Base-by-base conservation (phyloP, 2,113 vertebrate genomes). In the Macrotis lagotis region DNA sequence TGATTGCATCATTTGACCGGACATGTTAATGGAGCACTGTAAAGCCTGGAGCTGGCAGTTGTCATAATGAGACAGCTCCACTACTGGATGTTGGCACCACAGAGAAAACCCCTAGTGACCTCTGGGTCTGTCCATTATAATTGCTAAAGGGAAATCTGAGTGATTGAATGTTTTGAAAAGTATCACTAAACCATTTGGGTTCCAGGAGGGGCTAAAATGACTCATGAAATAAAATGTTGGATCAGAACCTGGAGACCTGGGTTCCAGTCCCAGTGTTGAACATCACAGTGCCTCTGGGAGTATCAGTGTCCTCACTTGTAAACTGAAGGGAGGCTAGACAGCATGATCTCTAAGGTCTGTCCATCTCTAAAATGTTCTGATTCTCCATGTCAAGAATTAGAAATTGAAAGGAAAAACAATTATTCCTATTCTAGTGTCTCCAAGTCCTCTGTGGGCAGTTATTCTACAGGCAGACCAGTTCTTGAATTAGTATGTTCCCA, bases 401-500 rank as follows among this genome's bases (percentile, higher is more conserved):
- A 88, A 55, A 48, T 50, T 95, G 31, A 95, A 92, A 53, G 50
- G 93, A 93, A 47, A 48, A 31, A 51, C 55, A 89, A 48, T 16
- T 92, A 16, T 31, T 91, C 66, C 22, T 28, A 25, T n/a, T 48
- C 8, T 22, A 48, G 59, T 90, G 14, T 44, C 44, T 28, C 89
- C 48, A 48, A 74, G 89, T 95, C 92, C 50, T 92, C 50, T 51
- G 31, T 55, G 52, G 91, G 48, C 92, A 93, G 49, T 89, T 88
- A 93, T 74, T 83, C 48, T 48, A 2, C 47, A 31, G 51, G 37
- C 31, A 44, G 59, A 66, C 59, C 2, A 90, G 37, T 50, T 91
- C 90, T 91, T 88, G 74, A 94, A 88, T 93, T 95, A 91, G 31
- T 89, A 28, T 95, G 92, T 92, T 92, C 55, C 59, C 90, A 89